phyloP scores from a whole-genome alignment of 2,797 vertebrate genomes.

The Diglossa cyanea region DNA sequence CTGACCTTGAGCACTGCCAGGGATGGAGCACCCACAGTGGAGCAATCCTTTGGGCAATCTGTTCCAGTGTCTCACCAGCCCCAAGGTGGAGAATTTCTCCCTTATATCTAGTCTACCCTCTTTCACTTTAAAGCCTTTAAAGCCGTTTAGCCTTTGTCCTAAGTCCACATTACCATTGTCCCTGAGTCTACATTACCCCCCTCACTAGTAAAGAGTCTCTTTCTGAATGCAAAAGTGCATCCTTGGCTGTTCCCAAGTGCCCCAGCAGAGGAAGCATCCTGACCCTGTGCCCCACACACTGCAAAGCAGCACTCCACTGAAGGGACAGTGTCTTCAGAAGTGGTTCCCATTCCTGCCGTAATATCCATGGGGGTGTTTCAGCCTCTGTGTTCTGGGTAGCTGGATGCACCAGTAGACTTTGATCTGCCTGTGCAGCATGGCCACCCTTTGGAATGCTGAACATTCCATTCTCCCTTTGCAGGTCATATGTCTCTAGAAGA shows the following conservation, averaged over 20 bases:
- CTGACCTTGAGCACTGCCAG: not conserved
- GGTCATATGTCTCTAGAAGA: not conserved
- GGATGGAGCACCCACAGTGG: not conserved
- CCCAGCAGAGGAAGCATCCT: rapidly evolving
- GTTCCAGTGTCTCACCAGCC: too few relatives aligned
- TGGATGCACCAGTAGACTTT: not conserved
- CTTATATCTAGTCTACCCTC: not conserved
- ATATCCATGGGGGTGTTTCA: rapidly evolving
- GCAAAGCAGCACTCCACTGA: not conserved
- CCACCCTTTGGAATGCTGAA: not conserved
- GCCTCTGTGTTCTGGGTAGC: not conserved
- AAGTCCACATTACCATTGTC: too few relatives aligned
- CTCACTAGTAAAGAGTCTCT: not conserved
- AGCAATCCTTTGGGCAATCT: not conserved
- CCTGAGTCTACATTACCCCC: rapidly evolving
- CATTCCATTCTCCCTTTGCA: not conserved
- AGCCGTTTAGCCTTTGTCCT: not conserved
- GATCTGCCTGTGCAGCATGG: not conserved
- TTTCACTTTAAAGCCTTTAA: not conserved
- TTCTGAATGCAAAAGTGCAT: not conserved
- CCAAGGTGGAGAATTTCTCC: not conserved
- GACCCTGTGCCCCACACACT: too few relatives aligned
- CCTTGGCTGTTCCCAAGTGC: rapidly evolving
- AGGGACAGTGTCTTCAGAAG: not conserved
- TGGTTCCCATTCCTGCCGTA: not conserved